These are phyloP conservation scores for Miniopterus natalensis DNA, from an alignment of 2,113 vertebrate genomes.

Conservation along the genomic window DNA sequence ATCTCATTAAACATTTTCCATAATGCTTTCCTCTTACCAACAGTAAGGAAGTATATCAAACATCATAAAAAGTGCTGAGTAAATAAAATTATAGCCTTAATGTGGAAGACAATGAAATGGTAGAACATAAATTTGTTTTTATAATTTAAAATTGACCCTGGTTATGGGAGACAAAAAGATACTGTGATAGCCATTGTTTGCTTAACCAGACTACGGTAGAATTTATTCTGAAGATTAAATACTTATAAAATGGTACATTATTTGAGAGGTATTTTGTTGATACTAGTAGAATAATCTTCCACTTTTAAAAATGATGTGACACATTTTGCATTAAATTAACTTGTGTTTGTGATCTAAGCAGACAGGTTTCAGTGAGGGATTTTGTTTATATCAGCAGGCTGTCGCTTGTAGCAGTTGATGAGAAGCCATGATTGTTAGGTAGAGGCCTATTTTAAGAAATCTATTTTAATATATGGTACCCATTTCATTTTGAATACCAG, in stretches of 20 bases:
- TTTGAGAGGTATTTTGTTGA: constrained; percentile 18
- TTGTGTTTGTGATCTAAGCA: background rate
- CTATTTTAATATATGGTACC: constrained; percentile 28
- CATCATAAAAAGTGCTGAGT: background rate
- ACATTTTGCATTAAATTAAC: background rate
- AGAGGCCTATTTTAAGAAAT: constrained; percentile 57
- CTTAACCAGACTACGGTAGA: background rate
- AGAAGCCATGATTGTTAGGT: constrained; percentile 32
- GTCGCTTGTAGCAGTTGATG: background rate
- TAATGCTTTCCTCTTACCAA: background rate
- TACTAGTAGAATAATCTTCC: background rate
- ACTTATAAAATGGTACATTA: background rate
- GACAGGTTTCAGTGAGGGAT: background rate
- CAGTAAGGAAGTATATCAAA: background rate
- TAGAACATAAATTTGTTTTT: background rate
- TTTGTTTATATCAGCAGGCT: background rate
- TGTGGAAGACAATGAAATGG: background rate
- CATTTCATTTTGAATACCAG: constrained; percentile 60
- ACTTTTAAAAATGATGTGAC: background rate
- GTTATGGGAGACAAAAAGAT: background rate
- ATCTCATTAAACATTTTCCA: background rate
- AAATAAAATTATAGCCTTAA: background rate
- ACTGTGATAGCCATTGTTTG: constrained; percentile 5
- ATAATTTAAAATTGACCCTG: background rate
- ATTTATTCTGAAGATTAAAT: constrained; percentile 52